Evolutionary conservation across 1,140 invertebrate genomes (phyloP), one percentile per base, ranked within the genome.

Genomic region (Ceratitis capitata): DNA sequence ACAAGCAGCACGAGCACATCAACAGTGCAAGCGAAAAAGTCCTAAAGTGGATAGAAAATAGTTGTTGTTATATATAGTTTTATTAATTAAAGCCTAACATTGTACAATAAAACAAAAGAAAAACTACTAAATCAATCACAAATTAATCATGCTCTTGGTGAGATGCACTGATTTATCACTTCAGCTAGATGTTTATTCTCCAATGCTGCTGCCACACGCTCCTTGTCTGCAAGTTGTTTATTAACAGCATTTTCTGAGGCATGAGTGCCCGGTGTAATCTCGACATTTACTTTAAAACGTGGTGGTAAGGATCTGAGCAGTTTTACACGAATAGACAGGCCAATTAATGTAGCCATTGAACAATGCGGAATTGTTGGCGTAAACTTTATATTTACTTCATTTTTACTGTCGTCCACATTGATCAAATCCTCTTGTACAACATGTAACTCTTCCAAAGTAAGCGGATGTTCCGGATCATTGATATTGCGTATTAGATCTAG

Each of bases 341-440:
- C 99, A 90, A 99, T 99, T 19, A 99, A 92, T 51, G 99, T 99
- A 32, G 99, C 99, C 98, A 99, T 99, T 88, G 98, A 99, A 89
- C 99, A 99, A 90, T 99, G 99, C 0, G 98, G 98, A 89, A 99
- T 99, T 0, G 99, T 99, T 12, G 99, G 99, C 0, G 98, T 99
- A 92, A 99, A 99, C 85, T 94, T 93, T 5, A 99, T 94, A 85
- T 94, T 92, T 0, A 99, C 94, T 64, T 89, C 92, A 89, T 96
- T 97, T 61, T 95, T 92, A 61, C 93, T 92, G 92, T 97, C 95
- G 87, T 96, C 94, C 3, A 98, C 95, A 88, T 94, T 92, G 32
- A 99, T 96, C 64, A 97, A 94, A 88, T 94, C 94, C 89, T 98
- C 95, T 89, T 98, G 96, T 0, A 99, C 95, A 6, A 99, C 98